Base-by-base conservation (phyloP, 2,113 vertebrate species). In the Equus przewalskii region DNA sequence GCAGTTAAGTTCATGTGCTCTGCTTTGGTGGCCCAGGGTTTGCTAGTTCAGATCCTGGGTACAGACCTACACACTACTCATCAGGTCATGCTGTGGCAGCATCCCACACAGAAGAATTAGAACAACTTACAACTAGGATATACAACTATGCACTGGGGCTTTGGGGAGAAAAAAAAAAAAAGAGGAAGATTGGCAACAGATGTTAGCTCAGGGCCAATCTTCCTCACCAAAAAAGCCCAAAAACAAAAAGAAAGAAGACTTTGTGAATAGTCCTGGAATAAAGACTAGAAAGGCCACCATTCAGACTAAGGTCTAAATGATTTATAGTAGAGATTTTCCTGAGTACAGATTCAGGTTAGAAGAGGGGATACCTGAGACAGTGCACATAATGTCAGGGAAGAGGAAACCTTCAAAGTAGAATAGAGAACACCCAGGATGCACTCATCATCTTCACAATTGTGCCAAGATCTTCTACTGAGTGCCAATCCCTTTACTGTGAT, bases 291-390 rank as follows among this genome's bases (percentile, higher is more conserved):
- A 69, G 18, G 2, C 14, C 87, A 26, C 19, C 33, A 76, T 82
- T 97, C 46, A 73, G 33, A 76, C 33, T 36, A 51, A 64, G 60
- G 19, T 78, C 33, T 91, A 95, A 73, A 85, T 60, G 51, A 86
- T 56, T 51, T 76, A 46, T 19, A 87, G 18, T 28, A 62, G 33
- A 79, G 36, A 16, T 49, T 95, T 94, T 46, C 22, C 44, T 44
- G 33, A 30, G 22, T 64, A 44, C 41, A 91, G 58, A 95, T 92
- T 80, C 11, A 62, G 24, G 6, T 80, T 85, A 73, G 30, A 19
- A 85, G 36, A 82, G 18, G 51, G 21, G 26, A 78, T 67, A 72
- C 0, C 12, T 11, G 19, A 22, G 5, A 41, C 36, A 41, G 36
- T 41, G 12, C 11, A 51, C 16, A 80, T 26, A 69, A 89, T 72